phyloP scores from a whole-genome alignment of 1,140 invertebrate species.

The Sinonovacula constricta region DNA sequence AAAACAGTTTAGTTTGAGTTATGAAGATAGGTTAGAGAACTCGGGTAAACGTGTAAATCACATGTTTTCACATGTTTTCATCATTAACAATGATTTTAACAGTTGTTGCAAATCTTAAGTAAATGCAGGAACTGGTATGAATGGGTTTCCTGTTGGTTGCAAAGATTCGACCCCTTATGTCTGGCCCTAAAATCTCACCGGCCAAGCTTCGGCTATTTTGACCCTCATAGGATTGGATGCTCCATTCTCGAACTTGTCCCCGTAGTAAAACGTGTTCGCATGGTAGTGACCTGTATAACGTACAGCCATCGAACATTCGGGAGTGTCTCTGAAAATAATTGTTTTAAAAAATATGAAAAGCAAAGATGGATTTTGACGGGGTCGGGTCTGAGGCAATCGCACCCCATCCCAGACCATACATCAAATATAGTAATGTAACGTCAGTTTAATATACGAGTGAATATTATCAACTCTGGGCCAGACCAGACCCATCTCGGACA shows the following conservation, averaged over 20 bases:
- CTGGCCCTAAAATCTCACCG: slow-evolving; percentile 12
- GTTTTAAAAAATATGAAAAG: not conserved
- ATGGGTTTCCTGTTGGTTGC: too few relatives aligned
- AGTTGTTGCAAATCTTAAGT: too few relatives aligned
- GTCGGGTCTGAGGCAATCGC: not conserved
- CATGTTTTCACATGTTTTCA: too few relatives aligned
- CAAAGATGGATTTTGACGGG: not conserved
- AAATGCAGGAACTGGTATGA: too few relatives aligned
- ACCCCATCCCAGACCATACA: not conserved
- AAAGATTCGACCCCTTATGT: too few relatives aligned
- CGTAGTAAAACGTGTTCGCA: slow-evolving; percentile 25
- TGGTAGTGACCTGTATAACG: slow-evolving; percentile 45
- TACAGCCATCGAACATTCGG: slow-evolving; percentile 7
- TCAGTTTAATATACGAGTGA: not conserved
- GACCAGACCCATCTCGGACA: not conserved
- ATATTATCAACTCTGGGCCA: not conserved
- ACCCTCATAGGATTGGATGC: slow-evolving; percentile 28
- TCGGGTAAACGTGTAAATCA: too few relatives aligned
- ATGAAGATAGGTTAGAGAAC: too few relatives aligned
- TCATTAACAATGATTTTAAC: too few relatives aligned
- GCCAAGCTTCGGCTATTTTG: slow-evolving; percentile 28
- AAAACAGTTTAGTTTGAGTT: too few relatives aligned
- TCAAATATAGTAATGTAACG: not conserved
- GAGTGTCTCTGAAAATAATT: slow-evolving; percentile 13
- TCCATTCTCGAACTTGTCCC: slow-evolving; percentile 29